These are phyloP conservation scores for Nudaria mundana DNA, from an alignment of 2,888 invertebrate genomes.

Conservation along the genomic window DNA sequence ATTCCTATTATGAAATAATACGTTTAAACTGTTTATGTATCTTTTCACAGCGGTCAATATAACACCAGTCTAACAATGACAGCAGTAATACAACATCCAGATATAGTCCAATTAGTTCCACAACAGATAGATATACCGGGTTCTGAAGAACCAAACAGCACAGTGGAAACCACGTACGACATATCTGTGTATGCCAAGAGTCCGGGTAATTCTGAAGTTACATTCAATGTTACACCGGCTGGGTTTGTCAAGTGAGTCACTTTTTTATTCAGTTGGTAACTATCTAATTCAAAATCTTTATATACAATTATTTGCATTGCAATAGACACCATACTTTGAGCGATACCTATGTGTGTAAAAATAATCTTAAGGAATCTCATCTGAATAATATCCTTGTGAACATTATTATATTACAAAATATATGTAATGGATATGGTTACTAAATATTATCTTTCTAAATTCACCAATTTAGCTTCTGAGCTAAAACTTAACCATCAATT, in stretches of 20 bases:
- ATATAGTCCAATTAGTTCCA: constrained; percentile 82
- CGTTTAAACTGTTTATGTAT: too few species aligned
- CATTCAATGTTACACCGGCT: constrained; percentile 79
- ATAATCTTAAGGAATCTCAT: too few species aligned
- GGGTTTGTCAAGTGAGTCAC: constrained; percentile 72
- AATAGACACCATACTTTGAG: too few species aligned
- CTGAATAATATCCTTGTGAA: too few species aligned
- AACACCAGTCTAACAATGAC: constrained; percentile 68
- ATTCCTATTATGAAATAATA: too few species aligned
- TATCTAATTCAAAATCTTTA: neutral
- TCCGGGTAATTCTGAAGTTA: constrained; percentile 85
- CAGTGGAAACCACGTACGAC: constrained; percentile 62
- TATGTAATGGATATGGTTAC: too few species aligned
- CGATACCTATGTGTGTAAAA: too few species aligned
- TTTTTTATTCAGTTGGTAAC: neutral
- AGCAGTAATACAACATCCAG: constrained; percentile 83
- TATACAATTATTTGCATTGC: neutral
- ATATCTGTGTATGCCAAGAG: constrained; percentile 82
- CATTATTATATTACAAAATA: too few species aligned
- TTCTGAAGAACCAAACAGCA: constrained; percentile 46
- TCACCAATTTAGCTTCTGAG: too few species aligned
- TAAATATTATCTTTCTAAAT: too few species aligned
- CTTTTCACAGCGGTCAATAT: constrained; percentile 63
- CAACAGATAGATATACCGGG: constrained; percentile 62
- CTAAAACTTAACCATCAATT: too few species aligned